These are phyloP conservation scores for Enteromius anoplus DNA, from an alignment of 2,797 vertebrate genomes.

Conservation along the genomic window DNA sequence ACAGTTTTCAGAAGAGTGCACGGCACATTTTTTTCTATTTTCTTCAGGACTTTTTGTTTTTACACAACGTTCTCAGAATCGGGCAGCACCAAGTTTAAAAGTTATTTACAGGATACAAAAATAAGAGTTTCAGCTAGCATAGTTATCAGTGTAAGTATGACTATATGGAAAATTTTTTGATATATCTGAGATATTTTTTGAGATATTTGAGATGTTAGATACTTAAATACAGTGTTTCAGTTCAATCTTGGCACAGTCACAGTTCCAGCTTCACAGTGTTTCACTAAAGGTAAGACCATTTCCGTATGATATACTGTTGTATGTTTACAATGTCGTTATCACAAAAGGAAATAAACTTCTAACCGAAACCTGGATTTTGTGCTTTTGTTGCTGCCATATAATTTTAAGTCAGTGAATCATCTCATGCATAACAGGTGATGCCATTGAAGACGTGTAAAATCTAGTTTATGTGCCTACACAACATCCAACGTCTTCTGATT, in stretches of 20 bases:
- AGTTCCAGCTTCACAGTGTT: slow-evolving; percentile 58
- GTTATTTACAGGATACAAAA: slow-evolving; percentile 59
- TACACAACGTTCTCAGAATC: slow-evolving; percentile 25
- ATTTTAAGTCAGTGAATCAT: slow-evolving; percentile 41
- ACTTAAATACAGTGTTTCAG: slow-evolving; percentile 49
- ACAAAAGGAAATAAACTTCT: slow-evolving; percentile 69
- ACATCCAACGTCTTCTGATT: background rate
- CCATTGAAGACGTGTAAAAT: slow-evolving; percentile 59
- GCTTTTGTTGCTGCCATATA: slow-evolving; percentile 69
- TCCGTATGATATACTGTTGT: slow-evolving; percentile 45
- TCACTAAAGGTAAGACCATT: slow-evolving; percentile 46
- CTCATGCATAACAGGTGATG: slow-evolving; percentile 51
- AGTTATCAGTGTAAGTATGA: slow-evolving; percentile 34
- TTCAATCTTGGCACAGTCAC: slow-evolving; percentile 56
- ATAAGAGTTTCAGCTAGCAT: slow-evolving; percentile 50
- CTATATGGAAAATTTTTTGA: slow-evolving; percentile 34
- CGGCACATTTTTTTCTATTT: slow-evolving; percentile 54
- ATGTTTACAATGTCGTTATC: slow-evolving; percentile 55
- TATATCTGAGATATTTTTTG: background rate
- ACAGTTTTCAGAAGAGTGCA: slow-evolving; percentile 72
- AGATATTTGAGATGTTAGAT: slow-evolving; percentile 41
- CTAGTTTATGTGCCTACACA: background rate
- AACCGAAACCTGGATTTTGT: slow-evolving; percentile 72
- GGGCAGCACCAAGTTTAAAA: slow-evolving; percentile 64
- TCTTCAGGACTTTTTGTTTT: background rate